Conservation (phyloP, 2,888 invertebrate genomes). For the Sacculina carcini region DNA sequence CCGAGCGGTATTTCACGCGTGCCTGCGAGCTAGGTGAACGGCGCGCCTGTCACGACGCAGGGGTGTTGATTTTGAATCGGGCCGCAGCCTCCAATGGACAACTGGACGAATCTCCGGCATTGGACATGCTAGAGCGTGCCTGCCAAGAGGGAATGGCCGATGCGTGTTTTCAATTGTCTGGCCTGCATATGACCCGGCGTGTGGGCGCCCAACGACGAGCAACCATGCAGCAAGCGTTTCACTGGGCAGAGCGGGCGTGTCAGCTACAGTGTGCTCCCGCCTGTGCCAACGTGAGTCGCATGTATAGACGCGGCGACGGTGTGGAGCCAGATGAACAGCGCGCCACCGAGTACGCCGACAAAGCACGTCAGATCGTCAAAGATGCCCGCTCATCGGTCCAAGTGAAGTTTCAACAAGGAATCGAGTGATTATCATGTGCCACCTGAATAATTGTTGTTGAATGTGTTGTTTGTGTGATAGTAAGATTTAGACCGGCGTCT, state of each 20-base stretch:
- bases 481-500: too few species aligned
- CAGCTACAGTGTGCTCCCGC: conserved; percentile 57
- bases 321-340: conserved; percentile 33
- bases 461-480: too few species aligned
- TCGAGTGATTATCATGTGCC: too few species aligned
- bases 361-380: too few species aligned
- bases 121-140: conserved; percentile 25
- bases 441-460: too few species aligned
- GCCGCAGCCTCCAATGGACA: conserved; percentile 8
- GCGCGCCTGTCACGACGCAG: conserved; percentile 47
- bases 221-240: conserved; percentile 51
- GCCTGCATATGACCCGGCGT: conserved; percentile 48
- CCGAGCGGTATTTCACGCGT: conserved; percentile 43
- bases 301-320: conserved; percentile 38
- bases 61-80: conserved; percentile 31
- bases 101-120: conserved; percentile 18
- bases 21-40: conserved; percentile 45
- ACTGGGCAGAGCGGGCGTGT: conserved; percentile 50
- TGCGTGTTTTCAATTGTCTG: conserved; percentile 54
- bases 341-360: background rate
- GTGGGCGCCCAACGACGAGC: conserved; percentile 28
- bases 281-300: conserved; percentile 61
- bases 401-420: too few species aligned
- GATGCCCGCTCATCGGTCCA: too few species aligned
- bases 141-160: conserved; percentile 26